These are phyloP conservation scores for Porites lutea DNA, from an alignment of 64 coral and sea anemone genomes.

Conservation along the genomic window DNA sequence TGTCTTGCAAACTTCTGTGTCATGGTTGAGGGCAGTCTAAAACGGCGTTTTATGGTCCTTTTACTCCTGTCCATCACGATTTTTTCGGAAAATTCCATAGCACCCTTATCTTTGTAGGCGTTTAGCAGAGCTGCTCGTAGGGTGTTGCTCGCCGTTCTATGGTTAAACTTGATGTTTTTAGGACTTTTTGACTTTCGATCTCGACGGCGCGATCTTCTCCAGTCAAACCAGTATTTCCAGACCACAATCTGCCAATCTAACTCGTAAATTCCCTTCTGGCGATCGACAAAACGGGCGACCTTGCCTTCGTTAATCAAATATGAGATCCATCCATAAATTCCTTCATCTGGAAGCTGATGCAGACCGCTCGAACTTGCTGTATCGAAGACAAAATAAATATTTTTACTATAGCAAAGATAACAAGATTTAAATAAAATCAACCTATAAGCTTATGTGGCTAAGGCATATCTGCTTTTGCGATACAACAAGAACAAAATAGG, in stretches of 20 bases:
- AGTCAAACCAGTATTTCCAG: constrained; percentile 8
- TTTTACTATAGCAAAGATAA: too few species aligned
- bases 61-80: neutral
- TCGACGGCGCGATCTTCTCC: neutral
- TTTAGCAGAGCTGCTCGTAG: neutral
- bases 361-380: neutral
- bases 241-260: constrained; percentile 2
- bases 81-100: neutral
- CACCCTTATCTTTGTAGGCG: neutral
- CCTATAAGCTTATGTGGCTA: too few species aligned
- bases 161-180: neutral
- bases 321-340: neutral
- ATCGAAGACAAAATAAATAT: neutral
- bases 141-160: neutral
- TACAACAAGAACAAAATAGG: too few species aligned
- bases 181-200: neutral
- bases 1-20: neutral
- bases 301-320: neutral
- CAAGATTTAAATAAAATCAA: too few species aligned
- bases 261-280: neutral
- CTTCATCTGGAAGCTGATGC: neutral
- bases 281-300: neutral
- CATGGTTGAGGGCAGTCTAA: neutral
- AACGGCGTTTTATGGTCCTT: neutral
- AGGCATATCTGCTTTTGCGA: too few species aligned